Conservation (phyloP, 1,140 invertebrate species). For the Lordiphosa clarofinis region DNA sequence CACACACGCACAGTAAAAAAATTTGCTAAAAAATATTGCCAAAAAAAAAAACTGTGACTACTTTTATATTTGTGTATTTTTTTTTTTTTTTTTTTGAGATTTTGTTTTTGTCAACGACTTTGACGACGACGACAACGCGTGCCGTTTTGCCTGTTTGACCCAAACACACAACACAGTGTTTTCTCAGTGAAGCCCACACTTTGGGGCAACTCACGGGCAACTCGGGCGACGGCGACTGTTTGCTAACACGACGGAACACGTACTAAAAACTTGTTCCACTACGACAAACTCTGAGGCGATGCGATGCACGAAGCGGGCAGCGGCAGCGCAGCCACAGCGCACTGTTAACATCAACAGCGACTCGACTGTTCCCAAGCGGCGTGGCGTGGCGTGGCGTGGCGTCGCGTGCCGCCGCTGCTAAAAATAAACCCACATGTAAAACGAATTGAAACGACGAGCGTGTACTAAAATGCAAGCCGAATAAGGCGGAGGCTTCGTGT, state of each 20-base stretch:
- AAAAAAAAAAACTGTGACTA: too few species aligned
- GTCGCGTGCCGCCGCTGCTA: conserved; percentile 9
- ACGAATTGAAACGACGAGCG: not conserved
- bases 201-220: conserved; percentile 1
- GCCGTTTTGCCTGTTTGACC: too few species aligned
- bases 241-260: conserved; percentile 79
- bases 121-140: too few species aligned
- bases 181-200: not conserved
- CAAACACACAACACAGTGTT: conserved; percentile 4
- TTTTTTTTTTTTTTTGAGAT: conserved; percentile 21
- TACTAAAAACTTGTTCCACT: conserved; percentile 78
- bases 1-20: conserved; percentile 27
- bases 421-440: conserved; percentile 8
- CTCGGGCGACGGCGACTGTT: conserved; percentile 75
- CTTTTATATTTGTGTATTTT: conserved; percentile 1
- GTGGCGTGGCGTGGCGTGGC: too few species aligned
- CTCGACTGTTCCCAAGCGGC: conserved; percentile 6
- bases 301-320: conserved; percentile 4
- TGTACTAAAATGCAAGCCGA: conserved; percentile 10
- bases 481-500: conserved; percentile 5
- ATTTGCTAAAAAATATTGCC: conserved; percentile 27
- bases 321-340: conserved; percentile 11
- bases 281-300: conserved; percentile 30
- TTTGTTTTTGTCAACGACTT: conserved; percentile 1
- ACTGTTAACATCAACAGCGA: not conserved